A percentile compares a stretch with the other conserved stretches of the same genome.
Conservation (phyloP, 2,113 vertebrate genomes). For the Burhinus oedicnemus region DNA sequence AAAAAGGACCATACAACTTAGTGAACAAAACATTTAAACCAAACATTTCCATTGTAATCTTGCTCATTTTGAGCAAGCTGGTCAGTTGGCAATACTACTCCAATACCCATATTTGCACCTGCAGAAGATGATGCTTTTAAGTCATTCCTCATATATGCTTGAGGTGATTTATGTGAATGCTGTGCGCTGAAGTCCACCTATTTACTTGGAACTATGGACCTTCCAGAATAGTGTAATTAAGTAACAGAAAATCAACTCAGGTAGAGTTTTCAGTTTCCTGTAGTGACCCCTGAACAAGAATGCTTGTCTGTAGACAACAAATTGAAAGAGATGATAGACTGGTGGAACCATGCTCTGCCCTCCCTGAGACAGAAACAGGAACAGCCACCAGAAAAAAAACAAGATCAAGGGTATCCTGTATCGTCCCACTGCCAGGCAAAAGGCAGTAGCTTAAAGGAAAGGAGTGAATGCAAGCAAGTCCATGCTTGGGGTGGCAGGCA, state of each 20-base stretch:
- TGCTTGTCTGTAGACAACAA: not conserved
- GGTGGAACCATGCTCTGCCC: no score
- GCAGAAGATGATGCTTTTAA: not conserved
- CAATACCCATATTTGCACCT: not conserved
- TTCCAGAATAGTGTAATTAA: not conserved
- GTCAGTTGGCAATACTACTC: not conserved
- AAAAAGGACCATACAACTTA: not conserved
- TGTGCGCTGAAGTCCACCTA: not conserved
- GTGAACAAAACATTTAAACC: not conserved
- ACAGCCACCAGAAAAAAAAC: no score
- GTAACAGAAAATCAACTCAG: slow-evolving; percentile 16
- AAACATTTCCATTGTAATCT: not conserved
- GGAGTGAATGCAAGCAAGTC: no score
- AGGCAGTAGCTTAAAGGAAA: no score
- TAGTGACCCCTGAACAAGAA: not conserved
- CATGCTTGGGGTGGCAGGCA: no score
- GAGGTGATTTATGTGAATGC: not conserved
- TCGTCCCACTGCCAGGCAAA: no score
- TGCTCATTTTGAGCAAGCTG: not conserved
- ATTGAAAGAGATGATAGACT: no score
- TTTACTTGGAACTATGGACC: not conserved
- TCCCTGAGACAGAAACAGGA: no score
- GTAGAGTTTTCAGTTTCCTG: not conserved
- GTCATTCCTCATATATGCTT: not conserved
- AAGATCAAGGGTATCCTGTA: no score